Percentiles rank a stretch among this genome's conserved stretches.
Evolutionary conservation across 2,888 invertebrate genomes (phyloP).

Genomic region (Anagyrus pseudococci): DNA sequence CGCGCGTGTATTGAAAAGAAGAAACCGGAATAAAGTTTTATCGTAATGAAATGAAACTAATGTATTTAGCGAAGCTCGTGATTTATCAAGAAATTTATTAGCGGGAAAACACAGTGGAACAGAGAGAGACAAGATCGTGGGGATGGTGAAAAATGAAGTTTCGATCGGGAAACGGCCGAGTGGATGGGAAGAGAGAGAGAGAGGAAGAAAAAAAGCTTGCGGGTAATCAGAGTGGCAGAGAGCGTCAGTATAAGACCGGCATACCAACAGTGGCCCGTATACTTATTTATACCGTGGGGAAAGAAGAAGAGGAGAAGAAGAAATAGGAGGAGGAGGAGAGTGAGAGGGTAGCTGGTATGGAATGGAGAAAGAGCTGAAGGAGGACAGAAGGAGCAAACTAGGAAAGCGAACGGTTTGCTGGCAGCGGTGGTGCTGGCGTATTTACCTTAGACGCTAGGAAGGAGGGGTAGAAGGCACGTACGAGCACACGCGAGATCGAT

Average conservation of each 20-base stretch:
- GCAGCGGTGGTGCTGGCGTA: constrained; percentile 6
- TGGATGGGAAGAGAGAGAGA: not conserved
- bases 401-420: constrained; percentile 2
- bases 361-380: not conserved
- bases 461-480: constrained; percentile 23
- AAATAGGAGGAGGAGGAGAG: not conserved
- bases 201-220: not conserved
- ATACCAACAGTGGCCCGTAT: constrained; percentile 25
- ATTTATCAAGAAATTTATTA: too few relatives aligned
- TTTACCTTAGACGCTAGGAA: constrained; percentile 19
- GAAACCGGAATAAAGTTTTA: too few relatives aligned
- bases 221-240: too few relatives aligned
- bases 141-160: too few relatives aligned
- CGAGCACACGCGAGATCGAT: constrained; percentile 27
- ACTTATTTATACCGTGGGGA: constrained; percentile 33
- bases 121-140: too few relatives aligned
- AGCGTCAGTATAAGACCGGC: too few relatives aligned
- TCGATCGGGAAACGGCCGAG: too few relatives aligned
- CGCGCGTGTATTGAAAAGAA: too few relatives aligned
- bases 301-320: not conserved
- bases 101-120: too few relatives aligned
- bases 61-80: too few relatives aligned
- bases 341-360: too few relatives aligned
- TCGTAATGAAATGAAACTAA: too few relatives aligned
- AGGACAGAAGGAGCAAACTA: constrained; percentile 2